These are phyloP conservation scores for Peromyscus melanophrys DNA, from an alignment of 2,797 vertebrate genomes.

Conservation along the genomic window DNA sequence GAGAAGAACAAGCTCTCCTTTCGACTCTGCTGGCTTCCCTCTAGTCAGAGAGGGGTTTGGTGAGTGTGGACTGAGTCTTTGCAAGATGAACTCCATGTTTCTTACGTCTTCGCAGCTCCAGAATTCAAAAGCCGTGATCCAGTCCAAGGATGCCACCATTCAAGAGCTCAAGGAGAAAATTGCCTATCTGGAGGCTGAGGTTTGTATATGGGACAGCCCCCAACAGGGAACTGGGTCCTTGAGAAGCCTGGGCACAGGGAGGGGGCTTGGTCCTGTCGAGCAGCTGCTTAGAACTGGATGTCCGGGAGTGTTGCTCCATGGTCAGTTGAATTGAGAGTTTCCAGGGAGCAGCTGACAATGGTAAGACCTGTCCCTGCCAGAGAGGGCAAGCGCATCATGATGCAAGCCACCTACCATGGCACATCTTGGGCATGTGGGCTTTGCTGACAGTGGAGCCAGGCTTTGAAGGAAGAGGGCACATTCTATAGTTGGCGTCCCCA, in stretches of 20 bases:
- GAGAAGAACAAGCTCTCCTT: background rate
- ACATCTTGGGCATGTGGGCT: background rate
- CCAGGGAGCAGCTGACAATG: background rate
- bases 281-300: background rate
- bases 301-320: background rate
- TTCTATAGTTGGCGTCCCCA: background rate
- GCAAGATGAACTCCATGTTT: background rate
- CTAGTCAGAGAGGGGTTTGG: background rate
- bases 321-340: background rate
- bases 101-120: slow-evolving; percentile 91
- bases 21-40: background rate
- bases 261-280: background rate
- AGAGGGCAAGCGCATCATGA: background rate
- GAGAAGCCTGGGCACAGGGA: background rate
- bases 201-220: slow-evolving; percentile 74
- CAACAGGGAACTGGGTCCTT: slow-evolving; percentile 72
- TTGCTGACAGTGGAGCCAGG: background rate
- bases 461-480: background rate
- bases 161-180: slow-evolving; percentile 96
- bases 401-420: background rate
- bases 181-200: slow-evolving; percentile 96
- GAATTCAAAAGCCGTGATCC: slow-evolving; percentile 96
- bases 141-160: slow-evolving; percentile 94
- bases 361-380: background rate
- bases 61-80: background rate